A percentile compares a stretch with the other conserved stretches of the same genome.
Conservation (phyloP, 2,113 vertebrate species). For the Catagonus wagneri region DNA sequence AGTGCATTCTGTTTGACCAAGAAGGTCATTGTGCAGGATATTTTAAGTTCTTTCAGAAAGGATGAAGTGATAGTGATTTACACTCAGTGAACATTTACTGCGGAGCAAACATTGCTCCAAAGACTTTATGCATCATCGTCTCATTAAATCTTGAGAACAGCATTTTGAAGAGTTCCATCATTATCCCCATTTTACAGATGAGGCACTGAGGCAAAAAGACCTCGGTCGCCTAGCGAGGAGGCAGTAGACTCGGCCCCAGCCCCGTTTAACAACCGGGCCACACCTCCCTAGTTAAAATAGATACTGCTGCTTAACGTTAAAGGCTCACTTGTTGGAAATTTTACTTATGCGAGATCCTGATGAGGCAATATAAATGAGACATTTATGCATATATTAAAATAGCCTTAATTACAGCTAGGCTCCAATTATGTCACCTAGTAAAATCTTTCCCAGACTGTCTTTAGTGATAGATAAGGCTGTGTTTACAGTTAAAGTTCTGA, state of each 20-base stretch:
- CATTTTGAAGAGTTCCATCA: background rate
- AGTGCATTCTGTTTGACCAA: slow-evolving; percentile 11
- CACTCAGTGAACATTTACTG: background rate
- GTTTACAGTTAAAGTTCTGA: slow-evolving; percentile 51
- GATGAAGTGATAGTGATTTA: slow-evolving; percentile 50
- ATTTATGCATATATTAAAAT: slow-evolving; percentile 74
- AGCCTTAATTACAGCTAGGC: slow-evolving; percentile 62
- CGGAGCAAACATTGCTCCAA: slow-evolving; percentile 30
- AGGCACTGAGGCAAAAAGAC: background rate
- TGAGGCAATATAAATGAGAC: slow-evolving; percentile 64
- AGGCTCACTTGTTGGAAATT: slow-evolving; percentile 61
- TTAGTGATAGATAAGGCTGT: slow-evolving; percentile 59
- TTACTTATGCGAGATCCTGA: slow-evolving; percentile 65
- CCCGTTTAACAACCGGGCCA: background rate
- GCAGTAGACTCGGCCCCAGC: background rate
- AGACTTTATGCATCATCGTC: background rate
- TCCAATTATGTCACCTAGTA: slow-evolving; percentile 62
- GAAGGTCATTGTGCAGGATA: background rate
- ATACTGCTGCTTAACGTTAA: slow-evolving; percentile 63
- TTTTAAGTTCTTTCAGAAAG: slow-evolving; percentile 38
- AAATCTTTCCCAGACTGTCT: slow-evolving; percentile 55
- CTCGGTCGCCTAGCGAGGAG: background rate
- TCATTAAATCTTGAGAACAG: slow-evolving; percentile 13
- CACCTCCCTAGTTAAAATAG: slow-evolving; percentile 57
- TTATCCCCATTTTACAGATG: slow-evolving; percentile 51